Conservation (phyloP, 2,888 invertebrate species). For the Nomada ferruginata region DNA sequence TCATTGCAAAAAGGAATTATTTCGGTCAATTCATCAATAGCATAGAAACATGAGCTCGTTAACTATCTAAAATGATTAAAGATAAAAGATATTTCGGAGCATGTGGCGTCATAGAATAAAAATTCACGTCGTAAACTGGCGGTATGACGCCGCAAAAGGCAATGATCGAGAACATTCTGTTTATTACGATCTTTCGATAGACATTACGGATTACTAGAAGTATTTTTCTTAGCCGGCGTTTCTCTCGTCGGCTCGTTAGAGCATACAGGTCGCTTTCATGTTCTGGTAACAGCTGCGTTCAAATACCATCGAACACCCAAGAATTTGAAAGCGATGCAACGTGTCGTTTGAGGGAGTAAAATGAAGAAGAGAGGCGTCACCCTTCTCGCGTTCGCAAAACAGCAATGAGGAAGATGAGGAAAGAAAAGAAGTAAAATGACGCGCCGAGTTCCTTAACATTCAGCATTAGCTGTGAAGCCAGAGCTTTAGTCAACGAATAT, state of each 20-base stretch:
- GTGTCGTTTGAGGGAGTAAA: slow-evolving; percentile 58
- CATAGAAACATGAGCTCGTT: not conserved
- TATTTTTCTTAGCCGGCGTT: slow-evolving; percentile 13
- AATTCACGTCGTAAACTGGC: not conserved
- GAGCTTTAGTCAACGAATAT: slow-evolving; percentile 11
- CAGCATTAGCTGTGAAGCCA: not conserved
- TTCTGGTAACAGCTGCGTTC: slow-evolving; percentile 76
- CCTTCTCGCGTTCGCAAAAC: not conserved
- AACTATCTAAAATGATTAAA: not conserved
- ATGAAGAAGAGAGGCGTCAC: slow-evolving; percentile 25
- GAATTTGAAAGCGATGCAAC: slow-evolving; percentile 81
- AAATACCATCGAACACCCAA: slow-evolving; percentile 74
- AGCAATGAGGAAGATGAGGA: slow-evolving; percentile 23
- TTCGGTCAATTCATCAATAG: not conserved
- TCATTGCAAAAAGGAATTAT: not conserved
- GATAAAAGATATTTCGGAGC: slow-evolving; percentile 10
- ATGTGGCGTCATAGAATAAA: slow-evolving; percentile 11
- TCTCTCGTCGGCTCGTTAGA: slow-evolving; percentile 52
- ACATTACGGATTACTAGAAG: slow-evolving; percentile 31
- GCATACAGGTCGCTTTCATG: slow-evolving; percentile 25
- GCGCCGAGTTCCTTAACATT: not conserved
- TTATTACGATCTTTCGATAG: slow-evolving; percentile 37
- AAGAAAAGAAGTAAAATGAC: not conserved
- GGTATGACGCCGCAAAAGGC: not conserved
- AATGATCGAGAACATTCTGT: not conserved